Evolutionary conservation across 2,797 vertebrate genomes (phyloP), one percentile per base, ranked within the genome.

Genomic region (Schizopygopsis malacanthus): DNA sequence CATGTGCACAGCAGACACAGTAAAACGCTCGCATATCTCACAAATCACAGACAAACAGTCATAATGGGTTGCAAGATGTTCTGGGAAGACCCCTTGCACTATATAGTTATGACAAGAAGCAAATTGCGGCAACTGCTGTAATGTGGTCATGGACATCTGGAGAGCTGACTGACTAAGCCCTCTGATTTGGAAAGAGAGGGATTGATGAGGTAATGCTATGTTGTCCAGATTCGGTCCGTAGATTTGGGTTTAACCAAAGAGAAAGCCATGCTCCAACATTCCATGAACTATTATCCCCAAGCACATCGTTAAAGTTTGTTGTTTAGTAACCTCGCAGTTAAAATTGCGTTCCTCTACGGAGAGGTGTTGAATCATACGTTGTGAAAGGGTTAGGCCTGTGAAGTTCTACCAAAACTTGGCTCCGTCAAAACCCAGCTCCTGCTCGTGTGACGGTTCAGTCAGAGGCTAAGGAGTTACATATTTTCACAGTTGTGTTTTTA

Each of bases 51-150:
- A 43, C 82, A 79, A 83, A 82, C 67, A 80, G 43, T 77, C 45
- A 52, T 76, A 52, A 39, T 79, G 76, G 65, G 78, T 77, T 87
- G 52, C 71, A 79, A 80, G 78, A 83, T 79, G 77, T 75, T 78
- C 71, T 69, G 79, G 81, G 75, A 85, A 81, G 73, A 61, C 41
- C 39, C 37, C 87, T 87, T 87, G 91, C 89, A 90, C 91, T 93
- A 45, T 85, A 70, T 88, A 89, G 90, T 93, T 80, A 85, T 93
- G 92, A 94, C 92, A 91, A 92, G 89, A 92, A 92, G 91, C 90
- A 93, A 93, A 93, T 84, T 93, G 92, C 87, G 93, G 88, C 92
- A 91, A 93, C 90, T 85, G 77, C 86, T 87, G 81, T 93, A 92
- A 93, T 94, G 93, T 92, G 92, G 93, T 92, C 82, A 90, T 85